These are phyloP conservation scores for Triops cancriformis DNA, from an alignment of 1,140 invertebrate species.

Conservation along the genomic window DNA sequence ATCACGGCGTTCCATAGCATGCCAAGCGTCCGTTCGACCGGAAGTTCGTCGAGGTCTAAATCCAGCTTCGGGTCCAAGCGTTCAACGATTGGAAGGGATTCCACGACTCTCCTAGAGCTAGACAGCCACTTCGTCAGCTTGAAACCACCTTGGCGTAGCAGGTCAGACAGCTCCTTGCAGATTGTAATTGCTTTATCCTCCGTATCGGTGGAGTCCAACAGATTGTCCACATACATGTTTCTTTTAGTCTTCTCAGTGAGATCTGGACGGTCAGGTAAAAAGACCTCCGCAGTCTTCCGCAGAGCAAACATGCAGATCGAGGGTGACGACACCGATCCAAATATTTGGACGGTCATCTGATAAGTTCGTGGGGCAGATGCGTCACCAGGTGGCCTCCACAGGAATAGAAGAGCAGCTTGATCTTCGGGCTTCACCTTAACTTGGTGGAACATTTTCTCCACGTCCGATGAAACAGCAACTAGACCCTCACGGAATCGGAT, in stretches of 20 bases:
- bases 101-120: not conserved
- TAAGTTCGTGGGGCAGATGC: not conserved
- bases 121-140: too few relatives aligned
- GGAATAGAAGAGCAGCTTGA: slow-evolving; percentile 23
- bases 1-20: slow-evolving; percentile 10
- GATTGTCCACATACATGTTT: slow-evolving; percentile 29
- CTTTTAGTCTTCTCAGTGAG: not conserved
- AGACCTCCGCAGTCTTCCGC: not conserved
- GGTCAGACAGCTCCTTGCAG: not conserved
- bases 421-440: slow-evolving; percentile 24
- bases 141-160: not conserved
- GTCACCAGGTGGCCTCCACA: slow-evolving; percentile 25
- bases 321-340: slow-evolving; percentile 30
- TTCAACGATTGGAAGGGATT: not conserved
- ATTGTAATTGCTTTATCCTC: slow-evolving; percentile 25
- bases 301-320: slow-evolving; percentile 11
- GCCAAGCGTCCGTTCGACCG: slow-evolving; percentile 30
- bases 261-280: not conserved
- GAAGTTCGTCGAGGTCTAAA: slow-evolving; percentile 33
- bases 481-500: slow-evolving; percentile 18
- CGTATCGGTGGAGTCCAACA: slow-evolving; percentile 18
- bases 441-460: slow-evolving; percentile 26
- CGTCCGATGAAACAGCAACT: slow-evolving; percentile 18
- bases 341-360: slow-evolving; percentile 27
- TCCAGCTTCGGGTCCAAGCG: not conserved